Base-by-base conservation (phyloP, 1,140 invertebrate genomes). In the Bombus picipes region DNA sequence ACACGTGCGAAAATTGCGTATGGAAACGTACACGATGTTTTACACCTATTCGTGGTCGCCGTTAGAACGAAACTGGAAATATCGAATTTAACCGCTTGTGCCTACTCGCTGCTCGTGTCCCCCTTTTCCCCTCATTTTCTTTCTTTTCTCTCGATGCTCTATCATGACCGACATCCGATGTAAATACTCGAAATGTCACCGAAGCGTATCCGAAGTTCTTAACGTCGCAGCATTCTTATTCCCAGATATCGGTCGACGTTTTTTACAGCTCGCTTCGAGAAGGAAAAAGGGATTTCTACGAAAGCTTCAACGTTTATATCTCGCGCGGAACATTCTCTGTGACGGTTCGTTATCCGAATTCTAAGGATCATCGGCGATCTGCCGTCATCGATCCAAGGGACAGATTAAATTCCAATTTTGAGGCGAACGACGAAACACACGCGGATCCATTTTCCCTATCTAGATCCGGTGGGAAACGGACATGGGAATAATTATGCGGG, bases 401-500 rank as follows among this genome's bases (percentile, higher is more conserved):
- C 39, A 66, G 28, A 83, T 74, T 83, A 68, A 83, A 83, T 77
- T 76, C 41, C 43, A 34, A 28, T 66, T 76, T 83, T 59, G 15
- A n/a, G 10, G 39, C 18, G n/a, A 13, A n/a, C 73, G 43, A 41
- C 5, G 37, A 32, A 65, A 43, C 57, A 57, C 6, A 32, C 71
- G 28, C 71, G 37, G 18, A 53, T 53, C 47, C 47, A 47, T 74
- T 74, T 47, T 43, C 39, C 81, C 37, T 4, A 18, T 5, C 13
- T 10, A 15, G 41, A 59, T 28, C 25, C 28, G 6, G 18, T 53
- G 59, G 53, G 53, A 74, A 77, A 76, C 43, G 41, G 59, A 83
- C 34, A 32, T 28, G 53, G 74, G 81, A 77, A 83, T 77, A 83
- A 83, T 83, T 83, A 83, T 34, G 73, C 34, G 62, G 43, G 78